Base-by-base conservation (phyloP, 2,888 invertebrate genomes). In the Caenorhabditis macrosperma region DNA sequence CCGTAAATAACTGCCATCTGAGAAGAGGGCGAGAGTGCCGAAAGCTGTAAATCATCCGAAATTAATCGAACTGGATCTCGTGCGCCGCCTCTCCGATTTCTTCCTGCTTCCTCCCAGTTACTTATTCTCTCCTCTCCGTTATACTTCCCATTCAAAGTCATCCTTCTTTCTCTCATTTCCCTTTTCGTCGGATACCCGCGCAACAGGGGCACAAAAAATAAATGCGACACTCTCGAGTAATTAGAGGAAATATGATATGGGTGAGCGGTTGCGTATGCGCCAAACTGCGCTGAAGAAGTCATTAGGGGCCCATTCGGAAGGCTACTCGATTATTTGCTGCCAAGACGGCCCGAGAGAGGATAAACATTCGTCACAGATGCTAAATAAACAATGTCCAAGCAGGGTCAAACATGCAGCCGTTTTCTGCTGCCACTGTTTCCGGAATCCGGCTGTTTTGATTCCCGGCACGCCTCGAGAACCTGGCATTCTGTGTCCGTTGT, bases 11-110 rank as follows among this genome's bases (percentile, higher is more conserved):
- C 48, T 9, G 22, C 17, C 22, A 22, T 28, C 30, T 17, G 30
- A 46, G 38, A 48, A 26, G 44, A 26, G 41, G 52, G 46, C 61
- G 72, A 60, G 61, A 72, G 60, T 55, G 57, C 59, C 59, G 63
- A 63, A 71, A 64, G 72, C 64, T 72, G 72, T 72, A 72, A 72
- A 72, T 72, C 72, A 72, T 72, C 72, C 72, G 72, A 72, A 72
- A 72, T 72, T 72, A 72, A 72, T 72, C 72, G 72, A 55, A 72
- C 72, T 72, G 57, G 72, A 71, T 71, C 63, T 63, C 63, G 33
- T 55, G 26, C 50, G 48, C 55, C 26, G 10, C n/a, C 38, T 22
- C 44, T 46, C n/a, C n/a, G n/a, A n/a, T n/a, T 54, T 46, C 33
- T 55, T 20, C 44, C 33, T 63, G 20, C 46, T 15, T 17, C 17